Evolutionary conservation across 2,888 invertebrate species (phyloP).

Genomic region (Stenodera caucasica): DNA sequence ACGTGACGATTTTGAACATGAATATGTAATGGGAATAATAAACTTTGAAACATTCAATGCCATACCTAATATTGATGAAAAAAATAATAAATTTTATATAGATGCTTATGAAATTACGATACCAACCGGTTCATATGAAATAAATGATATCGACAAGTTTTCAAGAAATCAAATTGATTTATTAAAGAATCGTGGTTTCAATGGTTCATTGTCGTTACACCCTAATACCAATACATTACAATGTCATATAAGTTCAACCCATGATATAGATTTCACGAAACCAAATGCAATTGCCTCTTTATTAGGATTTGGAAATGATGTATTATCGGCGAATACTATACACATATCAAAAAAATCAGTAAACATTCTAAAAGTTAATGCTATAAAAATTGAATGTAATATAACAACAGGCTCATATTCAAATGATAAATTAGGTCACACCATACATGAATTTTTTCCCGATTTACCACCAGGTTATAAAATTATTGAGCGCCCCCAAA

Average conservation of each 20-base stretch:
- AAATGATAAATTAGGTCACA: slow-evolving; percentile 6
- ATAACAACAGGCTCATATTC: slow-evolving; percentile 35
- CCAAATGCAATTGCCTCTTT: background rate
- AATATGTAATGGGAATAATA: slow-evolving; percentile 32
- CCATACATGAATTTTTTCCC: slow-evolving; percentile 20
- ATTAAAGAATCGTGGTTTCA: background rate
- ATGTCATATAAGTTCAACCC: slow-evolving; percentile 8
- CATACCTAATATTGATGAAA: slow-evolving; percentile 27
- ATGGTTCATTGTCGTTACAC: background rate
- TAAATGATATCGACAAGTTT: slow-evolving; percentile 11
- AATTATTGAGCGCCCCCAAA: slow-evolving; percentile 21
- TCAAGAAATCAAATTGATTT: background rate
- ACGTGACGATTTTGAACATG: background rate
- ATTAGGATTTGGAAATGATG: background rate
- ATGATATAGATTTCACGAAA: slow-evolving; percentile 10
- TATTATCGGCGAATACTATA: background rate
- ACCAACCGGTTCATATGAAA: slow-evolving; percentile 20
- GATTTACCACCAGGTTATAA: slow-evolving; percentile 22
- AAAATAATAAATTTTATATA: slow-evolving; percentile 10
- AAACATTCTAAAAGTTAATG: slow-evolving; percentile 32
- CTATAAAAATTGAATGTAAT: slow-evolving; percentile 38
- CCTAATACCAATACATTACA: slow-evolving; percentile 17
- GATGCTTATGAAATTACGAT: slow-evolving; percentile 10
- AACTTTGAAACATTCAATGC: slow-evolving; percentile 34
- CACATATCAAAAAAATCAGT: background rate